Percentiles rank a stretch among this genome's conserved stretches.
Conservation (phyloP, 2,113 vertebrate genomes). For the Platysternon megacephalum region DNA sequence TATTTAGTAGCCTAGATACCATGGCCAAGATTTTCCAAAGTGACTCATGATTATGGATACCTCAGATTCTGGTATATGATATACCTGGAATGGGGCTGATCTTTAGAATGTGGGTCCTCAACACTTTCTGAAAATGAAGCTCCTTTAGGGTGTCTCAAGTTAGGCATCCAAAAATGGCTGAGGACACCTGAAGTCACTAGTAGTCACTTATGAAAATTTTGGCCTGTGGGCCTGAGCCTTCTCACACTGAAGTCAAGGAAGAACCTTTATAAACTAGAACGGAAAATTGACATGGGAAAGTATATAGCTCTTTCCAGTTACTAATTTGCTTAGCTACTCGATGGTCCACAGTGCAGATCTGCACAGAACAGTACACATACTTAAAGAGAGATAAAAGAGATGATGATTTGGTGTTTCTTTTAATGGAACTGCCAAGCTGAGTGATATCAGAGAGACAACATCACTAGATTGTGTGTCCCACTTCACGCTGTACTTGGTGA, state of each 20-base stretch:
- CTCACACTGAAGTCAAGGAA: neutral
- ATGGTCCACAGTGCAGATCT: neutral
- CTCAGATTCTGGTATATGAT: neutral
- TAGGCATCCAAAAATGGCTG: neutral
- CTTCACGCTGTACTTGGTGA: fast-evolving
- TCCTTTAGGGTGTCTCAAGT: neutral
- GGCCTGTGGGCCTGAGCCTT: fast-evolving
- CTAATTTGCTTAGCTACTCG: too few species aligned
- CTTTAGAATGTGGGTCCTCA: neutral
- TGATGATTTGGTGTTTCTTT: too few species aligned
- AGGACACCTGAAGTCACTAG: neutral
- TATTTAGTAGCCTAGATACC: neutral
- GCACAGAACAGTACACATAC: neutral
- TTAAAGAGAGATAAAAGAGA: too few species aligned
- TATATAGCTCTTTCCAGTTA: too few species aligned
- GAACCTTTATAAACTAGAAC: neutral
- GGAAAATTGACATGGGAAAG: neutral
- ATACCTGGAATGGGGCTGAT: neutral
- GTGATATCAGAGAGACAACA: too few species aligned
- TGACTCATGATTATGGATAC: fast-evolving
- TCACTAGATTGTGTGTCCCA: fast-evolving
- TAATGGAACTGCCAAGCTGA: too few species aligned
- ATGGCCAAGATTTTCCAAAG: neutral
- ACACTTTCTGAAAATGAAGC: neutral
- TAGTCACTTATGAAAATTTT: neutral